Evolutionary conservation across 1,140 invertebrate genomes (phyloP), one percentile per base, ranked within the genome.

Genomic region (Bathynomus jamesi): DNA sequence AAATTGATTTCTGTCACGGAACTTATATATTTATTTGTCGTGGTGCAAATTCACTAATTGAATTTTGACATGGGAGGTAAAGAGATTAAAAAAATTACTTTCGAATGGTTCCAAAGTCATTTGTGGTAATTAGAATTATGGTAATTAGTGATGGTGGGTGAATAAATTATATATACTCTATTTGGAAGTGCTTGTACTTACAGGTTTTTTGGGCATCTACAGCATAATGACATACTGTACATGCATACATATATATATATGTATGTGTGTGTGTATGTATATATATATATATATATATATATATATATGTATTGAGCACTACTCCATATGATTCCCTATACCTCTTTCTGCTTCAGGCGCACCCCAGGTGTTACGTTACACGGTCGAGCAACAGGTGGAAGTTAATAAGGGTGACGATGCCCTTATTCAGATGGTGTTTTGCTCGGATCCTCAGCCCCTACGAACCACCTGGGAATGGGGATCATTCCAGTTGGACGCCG

Each of bases 391-490:
- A 29, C 83, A 85, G 78, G 82, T 86, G 10, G 78, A 81, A 4
- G 86, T 85, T 69, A 86, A 84, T 79, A 85, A 84, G 79, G 89
- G 86, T 69, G 85, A 87, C 79, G 85, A 84, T 60, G 88, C 60
- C 0, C 29, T 32, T 30, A 29, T 72, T 5, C 53, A 46, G 29
- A 30, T 72, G 53, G 83, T 89, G 1, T 90, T 94, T 40, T 94
- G 92, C 81, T 91, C 92, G 0, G 90, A 94, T 84, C 92, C 92
- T 4, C 86, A 89, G 73, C 92, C 92, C 4, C 83, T 86, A 21
- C 83, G 87, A 28, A 89, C 91, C 21, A 87, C 87, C 60, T 95
- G 92, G 92, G 88, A 92, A 80, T 94, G 91, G 91, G 91, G 91
- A 30, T 91, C 88, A 73, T 83, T 90, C 61, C 85, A 89, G 73